phyloP scores from a whole-genome alignment of 2,113 vertebrate genomes.

The Nannobrachium achirus region DNA sequence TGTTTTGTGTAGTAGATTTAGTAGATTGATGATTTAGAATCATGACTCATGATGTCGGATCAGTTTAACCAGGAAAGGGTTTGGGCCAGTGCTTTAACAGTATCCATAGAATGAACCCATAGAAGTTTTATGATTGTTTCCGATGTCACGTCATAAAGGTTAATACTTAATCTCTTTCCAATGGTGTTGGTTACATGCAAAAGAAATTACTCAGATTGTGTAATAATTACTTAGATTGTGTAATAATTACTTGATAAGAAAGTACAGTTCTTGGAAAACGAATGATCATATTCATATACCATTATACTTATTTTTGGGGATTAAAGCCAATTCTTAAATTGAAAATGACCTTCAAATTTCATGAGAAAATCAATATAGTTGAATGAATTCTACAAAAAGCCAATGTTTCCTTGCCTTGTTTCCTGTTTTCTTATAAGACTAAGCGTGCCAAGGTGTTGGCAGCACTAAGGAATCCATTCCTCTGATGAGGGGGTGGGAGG shows the following conservation, averaged over 20 bases:
- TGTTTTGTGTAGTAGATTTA: too few species aligned
- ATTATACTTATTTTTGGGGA: too few species aligned
- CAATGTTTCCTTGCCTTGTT: too few species aligned
- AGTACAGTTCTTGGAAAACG: too few species aligned
- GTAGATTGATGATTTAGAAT: too few species aligned
- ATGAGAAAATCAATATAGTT: not conserved
- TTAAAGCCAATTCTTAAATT: too few species aligned
- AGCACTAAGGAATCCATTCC: not conserved
- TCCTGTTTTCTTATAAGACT: not conserved
- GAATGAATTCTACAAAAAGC: not conserved
- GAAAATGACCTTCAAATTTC: too few species aligned
- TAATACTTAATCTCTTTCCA: slow-evolving; percentile 5
- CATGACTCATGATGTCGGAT: not conserved
- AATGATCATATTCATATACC: too few species aligned
- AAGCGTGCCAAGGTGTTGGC: not conserved
- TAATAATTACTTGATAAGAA: slow-evolving; percentile 2
- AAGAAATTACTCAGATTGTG: not conserved
- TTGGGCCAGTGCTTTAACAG: not conserved
- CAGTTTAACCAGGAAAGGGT: not conserved
- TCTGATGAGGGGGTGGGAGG: not conserved
- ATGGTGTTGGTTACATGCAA: not conserved
- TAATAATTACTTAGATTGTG: not conserved
- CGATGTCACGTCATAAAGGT: not conserved
- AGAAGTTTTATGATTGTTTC: not conserved
- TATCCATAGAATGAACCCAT: too few species aligned